Percentiles rank a stretch among this genome's conserved stretches.
phyloP scores from a whole-genome alignment of 2,113 vertebrate species.

The western clawed frog (Xenopus tropicalis) region DNA sequence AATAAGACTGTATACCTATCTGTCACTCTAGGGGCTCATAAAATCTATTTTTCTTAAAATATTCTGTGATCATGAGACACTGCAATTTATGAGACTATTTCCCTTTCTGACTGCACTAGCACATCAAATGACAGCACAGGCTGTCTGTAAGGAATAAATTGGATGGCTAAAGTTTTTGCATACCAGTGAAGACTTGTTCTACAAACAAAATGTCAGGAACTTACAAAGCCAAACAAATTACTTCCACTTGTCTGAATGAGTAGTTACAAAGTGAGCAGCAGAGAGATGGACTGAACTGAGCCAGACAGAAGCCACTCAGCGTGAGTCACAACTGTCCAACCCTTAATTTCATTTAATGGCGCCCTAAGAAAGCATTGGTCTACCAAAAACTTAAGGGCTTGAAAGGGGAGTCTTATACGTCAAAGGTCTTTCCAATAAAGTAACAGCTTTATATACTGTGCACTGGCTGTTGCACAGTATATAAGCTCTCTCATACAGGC shows the following conservation, averaged over 20 bases:
- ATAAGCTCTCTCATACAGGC: background rate
- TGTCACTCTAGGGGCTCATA: too few relatives aligned
- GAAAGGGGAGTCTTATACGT: too few relatives aligned
- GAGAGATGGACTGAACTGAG: background rate
- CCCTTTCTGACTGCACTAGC: too few relatives aligned
- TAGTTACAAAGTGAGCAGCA: constrained; percentile 8
- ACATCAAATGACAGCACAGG: too few relatives aligned
- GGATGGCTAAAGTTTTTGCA: constrained; percentile 10
- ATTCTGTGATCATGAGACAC: too few relatives aligned
- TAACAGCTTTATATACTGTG: constrained; percentile 2
- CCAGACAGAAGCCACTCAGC: background rate
- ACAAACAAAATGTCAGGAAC: constrained; percentile 8
- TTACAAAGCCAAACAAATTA: constrained; percentile 1
- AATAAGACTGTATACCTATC: too few relatives aligned
- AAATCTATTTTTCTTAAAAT: too few relatives aligned
- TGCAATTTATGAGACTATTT: too few relatives aligned
- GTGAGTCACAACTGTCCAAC: background rate
- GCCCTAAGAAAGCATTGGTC: too few relatives aligned
- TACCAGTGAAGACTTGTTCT: constrained; percentile 6
- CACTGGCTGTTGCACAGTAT: background rate
- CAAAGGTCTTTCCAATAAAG: background rate
- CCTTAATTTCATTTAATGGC: too few relatives aligned
- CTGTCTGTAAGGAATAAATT: background rate
- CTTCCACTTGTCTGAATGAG: constrained; percentile 22
- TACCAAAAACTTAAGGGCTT: too few relatives aligned